Percentiles rank a stretch among this genome's conserved stretches.
phyloP scores from a whole-genome alignment of 92 coral and sea anemone genomes.

The Porites evermanni region DNA sequence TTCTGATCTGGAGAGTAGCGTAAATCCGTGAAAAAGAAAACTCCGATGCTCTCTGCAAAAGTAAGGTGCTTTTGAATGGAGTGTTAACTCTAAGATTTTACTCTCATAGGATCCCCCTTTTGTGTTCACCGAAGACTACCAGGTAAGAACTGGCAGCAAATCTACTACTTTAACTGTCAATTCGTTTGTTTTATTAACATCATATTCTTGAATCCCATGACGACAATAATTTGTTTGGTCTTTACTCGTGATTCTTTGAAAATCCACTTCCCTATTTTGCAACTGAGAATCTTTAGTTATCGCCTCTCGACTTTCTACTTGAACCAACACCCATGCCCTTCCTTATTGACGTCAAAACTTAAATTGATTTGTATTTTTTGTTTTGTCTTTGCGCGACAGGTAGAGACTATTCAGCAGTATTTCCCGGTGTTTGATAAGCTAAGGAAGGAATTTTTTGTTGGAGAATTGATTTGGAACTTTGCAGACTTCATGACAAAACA shows the following conservation, averaged over 20 bases:
- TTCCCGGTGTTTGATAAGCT: slow-evolving; percentile 99
- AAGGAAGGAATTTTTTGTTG: slow-evolving; percentile 88
- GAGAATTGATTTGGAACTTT: slow-evolving; percentile 99
- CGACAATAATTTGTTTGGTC: neutral
- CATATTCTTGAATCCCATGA: neutral
- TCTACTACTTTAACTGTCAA: neutral
- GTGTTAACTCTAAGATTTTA: neutral
- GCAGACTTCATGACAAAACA: slow-evolving; percentile 98
- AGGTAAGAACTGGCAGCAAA: slow-evolving; percentile 57
- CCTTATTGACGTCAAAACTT: neutral
- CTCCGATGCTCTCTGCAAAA: too few relatives aligned
- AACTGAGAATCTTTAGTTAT: too few relatives aligned
- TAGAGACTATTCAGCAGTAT: slow-evolving; percentile 91
- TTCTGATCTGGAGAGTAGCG: too few relatives aligned
- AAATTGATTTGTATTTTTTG: neutral
- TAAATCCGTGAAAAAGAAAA: too few relatives aligned
- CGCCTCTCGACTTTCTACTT: neutral
- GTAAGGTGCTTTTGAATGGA: neutral
- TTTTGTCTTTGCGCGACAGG: slow-evolving; percentile 55
- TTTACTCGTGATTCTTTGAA: neutral
- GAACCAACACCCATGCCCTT: too few relatives aligned
- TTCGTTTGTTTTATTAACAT: neutral
- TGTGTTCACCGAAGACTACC: slow-evolving; percentile 98
- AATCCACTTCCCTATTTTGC: too few relatives aligned
- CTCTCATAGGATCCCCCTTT: slow-evolving; percentile 85